phyloP scores from a whole-genome alignment of 2,888 invertebrate species.

The Epinotia demarniana region DNA sequence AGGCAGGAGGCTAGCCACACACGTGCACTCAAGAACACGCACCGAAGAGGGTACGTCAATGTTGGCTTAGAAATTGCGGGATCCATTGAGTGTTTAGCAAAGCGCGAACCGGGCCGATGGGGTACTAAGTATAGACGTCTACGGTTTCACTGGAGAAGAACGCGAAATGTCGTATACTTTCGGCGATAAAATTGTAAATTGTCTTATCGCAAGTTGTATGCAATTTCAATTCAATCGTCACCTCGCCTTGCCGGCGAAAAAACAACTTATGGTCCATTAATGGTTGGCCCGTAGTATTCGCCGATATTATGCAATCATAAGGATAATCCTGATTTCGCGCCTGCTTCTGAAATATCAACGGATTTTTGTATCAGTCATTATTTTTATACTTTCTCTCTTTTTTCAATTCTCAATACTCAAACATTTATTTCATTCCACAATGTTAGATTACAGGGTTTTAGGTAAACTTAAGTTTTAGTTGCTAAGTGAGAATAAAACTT shows the following conservation, averaged over 20 bases:
- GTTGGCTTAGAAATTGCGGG: neutral
- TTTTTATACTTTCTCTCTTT: too few relatives aligned
- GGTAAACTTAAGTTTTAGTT: too few relatives aligned
- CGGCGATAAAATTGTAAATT: too few relatives aligned
- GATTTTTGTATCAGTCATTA: too few relatives aligned
- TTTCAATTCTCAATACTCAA: too few relatives aligned
- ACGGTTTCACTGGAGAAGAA: too few relatives aligned
- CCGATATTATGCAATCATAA: neutral
- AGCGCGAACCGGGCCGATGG: neutral
- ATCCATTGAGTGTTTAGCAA: neutral
- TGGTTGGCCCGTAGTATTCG: neutral
- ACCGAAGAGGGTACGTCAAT: constrained; percentile 89
- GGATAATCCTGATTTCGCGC: neutral
- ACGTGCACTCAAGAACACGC: constrained; percentile 92
- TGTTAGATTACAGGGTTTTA: too few relatives aligned
- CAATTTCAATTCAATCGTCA: neutral
- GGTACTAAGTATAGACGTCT: neutral
- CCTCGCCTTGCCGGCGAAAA: neutral
- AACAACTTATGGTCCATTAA: neutral
- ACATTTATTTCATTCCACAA: too few relatives aligned
- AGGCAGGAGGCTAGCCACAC: constrained; percentile 91
- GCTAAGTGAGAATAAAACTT: too few relatives aligned
- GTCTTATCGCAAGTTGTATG: neutral
- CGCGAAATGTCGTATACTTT: too few relatives aligned
- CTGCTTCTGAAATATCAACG: too few relatives aligned